Evolutionary conservation across 2,888 invertebrate genomes (phyloP).

Genomic region (Eupeodes latifasciatus): DNA sequence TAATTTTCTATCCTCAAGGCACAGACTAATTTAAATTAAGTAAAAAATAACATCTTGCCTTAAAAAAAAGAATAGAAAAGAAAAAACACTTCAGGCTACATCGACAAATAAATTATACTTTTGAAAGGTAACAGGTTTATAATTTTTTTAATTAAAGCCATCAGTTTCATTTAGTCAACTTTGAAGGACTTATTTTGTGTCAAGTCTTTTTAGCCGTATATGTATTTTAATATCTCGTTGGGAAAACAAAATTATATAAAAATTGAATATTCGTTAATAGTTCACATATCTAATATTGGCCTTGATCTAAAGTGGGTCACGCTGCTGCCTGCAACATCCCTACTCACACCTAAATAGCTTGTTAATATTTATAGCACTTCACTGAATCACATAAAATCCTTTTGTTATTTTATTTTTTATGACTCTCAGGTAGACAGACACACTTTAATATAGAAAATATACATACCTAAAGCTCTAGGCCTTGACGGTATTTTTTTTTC

Average conservation of each 20-base stretch:
- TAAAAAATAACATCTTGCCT: not conserved
- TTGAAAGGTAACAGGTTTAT: not conserved
- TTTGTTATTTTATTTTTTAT: not conserved
- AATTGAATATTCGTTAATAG: not conserved
- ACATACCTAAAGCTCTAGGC: not conserved
- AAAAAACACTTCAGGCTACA: not conserved
- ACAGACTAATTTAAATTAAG: constrained; percentile 16
- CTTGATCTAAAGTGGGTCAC: not conserved
- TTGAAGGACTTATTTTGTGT: not conserved
- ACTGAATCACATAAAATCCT: constrained; percentile 5
- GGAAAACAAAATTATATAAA: not conserved
- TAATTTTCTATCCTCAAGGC: constrained; percentile 14
- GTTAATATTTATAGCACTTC: constrained; percentile 19
- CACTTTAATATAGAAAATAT: too few relatives aligned
- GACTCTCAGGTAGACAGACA: not conserved
- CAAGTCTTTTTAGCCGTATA: not conserved
- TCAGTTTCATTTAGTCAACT: too few relatives aligned
- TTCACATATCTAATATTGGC: not conserved
- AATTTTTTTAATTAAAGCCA: not conserved
- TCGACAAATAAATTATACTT: not conserved
- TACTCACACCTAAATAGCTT: not conserved
- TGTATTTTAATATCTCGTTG: too few relatives aligned
- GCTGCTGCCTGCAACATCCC: not conserved
- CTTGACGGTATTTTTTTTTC: not conserved
- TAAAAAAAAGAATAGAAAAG: not conserved